Evolutionary conservation across 2,888 invertebrate genomes (phyloP), one percentile per base, ranked within the genome.

Genomic region (Drosophila kokeensis): DNA sequence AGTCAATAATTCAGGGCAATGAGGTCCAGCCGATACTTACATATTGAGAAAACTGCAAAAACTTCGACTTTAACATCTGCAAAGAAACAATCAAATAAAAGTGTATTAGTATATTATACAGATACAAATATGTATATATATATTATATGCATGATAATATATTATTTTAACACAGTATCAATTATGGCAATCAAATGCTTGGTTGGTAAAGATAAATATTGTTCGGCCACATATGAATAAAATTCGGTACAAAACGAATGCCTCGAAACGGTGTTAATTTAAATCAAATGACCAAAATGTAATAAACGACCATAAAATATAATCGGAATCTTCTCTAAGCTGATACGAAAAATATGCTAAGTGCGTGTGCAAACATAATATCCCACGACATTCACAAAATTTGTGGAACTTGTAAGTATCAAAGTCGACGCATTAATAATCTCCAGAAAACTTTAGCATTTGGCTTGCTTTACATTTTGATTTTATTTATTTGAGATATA

Each of bases 221-320:
- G n/a, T 34, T 42, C 53, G 54, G 49, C 7, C 50, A n/a, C 32
- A 29, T n/a, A 24, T 38, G 36, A 18, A 13, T 42, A 24, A 29
- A 54, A 61, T 69, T 70, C 62, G 54, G 61, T 57, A 64, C 50
- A 68, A 73, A 79, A 58, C 64, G 58, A 69, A 73, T 63, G 34
- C 59, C 55, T 45, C 55, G 42, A 66, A 67, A 70, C 69, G 81
- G 90, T 88, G 90, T 69, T 87, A 90, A 86, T 87, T 88, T 49
- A 83, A 88, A 88, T 90, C 87, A 87, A 90, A 90, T 86, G 86
- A 86, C 86, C 21, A 86, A 86, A 89, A 86, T 83, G 81, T 87
- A 87, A 86, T 89, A 87, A 89, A 89, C 85, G 80, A 89, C 60
- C 86, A 82, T 84, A 88, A 88, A 86, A 89, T 84, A 87, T 89